A percentile compares a stretch with the other conserved stretches of the same genome.
phyloP scores from a whole-genome alignment of 2,113 vertebrate species.

The Rhinichthys klamathensis region DNA sequence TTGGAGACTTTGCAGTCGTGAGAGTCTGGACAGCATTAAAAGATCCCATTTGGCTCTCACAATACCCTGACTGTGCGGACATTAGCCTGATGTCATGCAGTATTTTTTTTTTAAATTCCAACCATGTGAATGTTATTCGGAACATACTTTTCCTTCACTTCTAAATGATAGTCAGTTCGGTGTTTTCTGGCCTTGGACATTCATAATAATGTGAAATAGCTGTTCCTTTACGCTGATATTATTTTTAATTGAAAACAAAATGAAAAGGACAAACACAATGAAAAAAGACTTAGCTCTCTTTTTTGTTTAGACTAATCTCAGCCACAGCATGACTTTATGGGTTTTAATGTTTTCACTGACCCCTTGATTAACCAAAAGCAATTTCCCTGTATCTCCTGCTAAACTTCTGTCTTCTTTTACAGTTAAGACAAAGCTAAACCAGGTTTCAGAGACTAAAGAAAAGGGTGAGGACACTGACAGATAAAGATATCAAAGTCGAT shows the following conservation, averaged over 20 bases:
- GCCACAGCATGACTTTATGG: neutral
- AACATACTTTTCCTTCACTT: slow-evolving; percentile 14
- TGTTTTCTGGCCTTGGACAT: neutral
- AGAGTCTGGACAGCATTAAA: slow-evolving; percentile 32
- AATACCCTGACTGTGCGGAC: slow-evolving; percentile 51
- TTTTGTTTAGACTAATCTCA: neutral
- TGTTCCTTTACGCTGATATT: neutral
- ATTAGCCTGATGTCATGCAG: slow-evolving; percentile 40
- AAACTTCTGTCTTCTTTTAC: slow-evolving; percentile 54
- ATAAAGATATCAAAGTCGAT: neutral
- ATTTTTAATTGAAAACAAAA: slow-evolving; percentile 6
- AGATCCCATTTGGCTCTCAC: slow-evolving; percentile 40
- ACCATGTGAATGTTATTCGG: slow-evolving; percentile 19
- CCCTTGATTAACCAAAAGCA: slow-evolving; percentile 49
- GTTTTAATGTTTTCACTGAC: neutral
- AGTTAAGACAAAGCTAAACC: slow-evolving; percentile 66
- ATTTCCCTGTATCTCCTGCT: slow-evolving; percentile 60
- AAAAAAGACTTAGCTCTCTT: neutral
- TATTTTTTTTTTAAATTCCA: neutral
- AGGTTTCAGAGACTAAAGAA: slow-evolving; percentile 65
- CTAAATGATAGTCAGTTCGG: neutral
- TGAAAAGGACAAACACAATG: neutral
- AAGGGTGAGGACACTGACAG: slow-evolving; percentile 66
- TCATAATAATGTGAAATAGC: neutral
- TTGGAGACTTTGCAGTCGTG: slow-evolving; percentile 6